Conservation (phyloP, 2,113 vertebrate genomes). For the Xyliphius kryptos region DNA sequence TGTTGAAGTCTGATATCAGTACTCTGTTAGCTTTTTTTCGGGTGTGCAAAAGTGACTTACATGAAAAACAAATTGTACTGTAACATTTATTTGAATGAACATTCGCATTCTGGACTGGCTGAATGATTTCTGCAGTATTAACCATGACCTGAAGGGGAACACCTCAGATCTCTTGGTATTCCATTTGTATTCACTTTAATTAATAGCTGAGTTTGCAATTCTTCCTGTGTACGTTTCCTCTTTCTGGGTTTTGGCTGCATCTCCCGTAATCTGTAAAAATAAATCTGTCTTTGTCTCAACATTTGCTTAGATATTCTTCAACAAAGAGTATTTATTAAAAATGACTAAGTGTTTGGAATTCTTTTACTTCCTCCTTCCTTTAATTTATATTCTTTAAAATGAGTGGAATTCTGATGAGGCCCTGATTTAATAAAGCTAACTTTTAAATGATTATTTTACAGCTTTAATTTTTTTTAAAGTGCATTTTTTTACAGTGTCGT, state of each 20-base stretch:
- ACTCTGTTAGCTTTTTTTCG: background rate
- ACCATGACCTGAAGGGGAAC: constrained; percentile 14
- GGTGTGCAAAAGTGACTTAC: background rate
- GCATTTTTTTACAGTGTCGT: too few species aligned
- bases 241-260: constrained; percentile 37
- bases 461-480: background rate
- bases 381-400: constrained; percentile 67
- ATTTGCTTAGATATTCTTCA: constrained; percentile 51
- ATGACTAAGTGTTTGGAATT: constrained; percentile 54
- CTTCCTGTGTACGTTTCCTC: constrained; percentile 46
- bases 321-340: constrained; percentile 69
- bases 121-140: constrained; percentile 33
- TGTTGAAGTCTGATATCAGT: background rate
- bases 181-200: constrained; percentile 25
- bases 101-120: constrained; percentile 2
- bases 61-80: constrained; percentile 7
- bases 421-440: constrained; percentile 62
- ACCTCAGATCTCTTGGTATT: constrained; percentile 16
- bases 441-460: constrained; percentile 54
- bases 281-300: constrained; percentile 37
- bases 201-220: background rate
- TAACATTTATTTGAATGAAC: background rate
- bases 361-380: constrained; percentile 59
- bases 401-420: constrained; percentile 57
- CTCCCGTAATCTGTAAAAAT: constrained; percentile 46